phyloP scores from a whole-genome alignment of 2,888 invertebrate species.

The Octodonta nipae region DNA sequence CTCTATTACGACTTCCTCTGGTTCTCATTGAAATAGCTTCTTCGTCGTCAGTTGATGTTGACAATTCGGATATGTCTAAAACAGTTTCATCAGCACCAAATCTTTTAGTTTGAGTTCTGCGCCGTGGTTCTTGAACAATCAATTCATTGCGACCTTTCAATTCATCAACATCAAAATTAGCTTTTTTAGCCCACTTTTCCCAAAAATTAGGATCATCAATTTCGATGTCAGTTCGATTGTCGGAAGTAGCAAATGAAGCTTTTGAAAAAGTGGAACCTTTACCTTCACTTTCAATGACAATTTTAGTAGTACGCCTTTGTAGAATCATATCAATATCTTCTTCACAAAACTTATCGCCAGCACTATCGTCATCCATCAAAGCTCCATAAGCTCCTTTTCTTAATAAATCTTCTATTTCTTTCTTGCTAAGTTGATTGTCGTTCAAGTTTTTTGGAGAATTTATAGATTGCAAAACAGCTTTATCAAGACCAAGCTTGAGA shows the following conservation, averaged over 20 bases:
- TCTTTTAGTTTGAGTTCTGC: conserved; percentile 88
- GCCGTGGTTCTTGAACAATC: conserved; percentile 86
- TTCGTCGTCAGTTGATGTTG: conserved; percentile 69
- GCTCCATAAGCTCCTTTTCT: conserved; percentile 97
- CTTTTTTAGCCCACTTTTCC: conserved; percentile 99
- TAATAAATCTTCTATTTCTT: conserved; percentile 92
- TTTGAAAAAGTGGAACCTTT: conserved; percentile 92
- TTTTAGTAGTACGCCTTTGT: conserved; percentile 78
- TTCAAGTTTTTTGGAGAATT: conserved; percentile 72
- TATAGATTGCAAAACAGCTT: conserved; percentile 96
- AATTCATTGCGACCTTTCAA: conserved; percentile 79
- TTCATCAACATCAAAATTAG: conserved; percentile 91
- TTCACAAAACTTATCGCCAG: conserved; percentile 97
- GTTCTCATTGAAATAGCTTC: conserved; percentile 43
- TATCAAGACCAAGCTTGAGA: conserved; percentile 91
- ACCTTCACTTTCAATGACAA: conserved; percentile 92
- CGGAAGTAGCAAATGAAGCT: conserved; percentile 90
- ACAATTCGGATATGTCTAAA: conserved; percentile 87
- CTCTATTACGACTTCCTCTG: conserved; percentile 55
- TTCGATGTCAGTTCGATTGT: conserved; percentile 94
- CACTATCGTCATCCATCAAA: conserved; percentile 97
- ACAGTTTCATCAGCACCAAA: conserved; percentile 90
- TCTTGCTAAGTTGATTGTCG: conserved; percentile 78
- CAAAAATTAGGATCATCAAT: conserved; percentile 99
- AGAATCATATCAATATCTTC: conserved; percentile 99